Conservation (phyloP, 2,113 vertebrate species). For the Oophaga pumilio region DNA sequence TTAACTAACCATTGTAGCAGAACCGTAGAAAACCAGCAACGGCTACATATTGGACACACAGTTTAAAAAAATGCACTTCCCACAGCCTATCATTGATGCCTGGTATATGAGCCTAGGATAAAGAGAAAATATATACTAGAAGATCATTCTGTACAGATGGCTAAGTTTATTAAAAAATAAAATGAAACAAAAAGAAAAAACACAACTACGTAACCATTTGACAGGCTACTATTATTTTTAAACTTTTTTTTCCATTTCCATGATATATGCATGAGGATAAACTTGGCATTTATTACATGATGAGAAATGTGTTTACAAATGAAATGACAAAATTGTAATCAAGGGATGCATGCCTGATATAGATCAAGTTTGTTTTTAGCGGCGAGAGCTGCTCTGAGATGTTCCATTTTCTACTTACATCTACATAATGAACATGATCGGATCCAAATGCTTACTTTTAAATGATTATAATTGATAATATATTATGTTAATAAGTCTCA, state of each 20-base stretch:
- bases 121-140: neutral
- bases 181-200: neutral
- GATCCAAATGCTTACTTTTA: slow-evolving; percentile 34
- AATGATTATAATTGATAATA: slow-evolving; percentile 29
- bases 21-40: slow-evolving; percentile 33
- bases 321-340: slow-evolving; percentile 56
- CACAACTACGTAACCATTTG: slow-evolving; percentile 1
- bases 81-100: neutral
- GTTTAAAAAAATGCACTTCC: neutral
- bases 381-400: slow-evolving; percentile 8
- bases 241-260: slow-evolving; percentile 7
- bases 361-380: slow-evolving; percentile 50
- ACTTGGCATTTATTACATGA: slow-evolving; percentile 45
- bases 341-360: slow-evolving; percentile 37
- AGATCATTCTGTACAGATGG: slow-evolving; percentile 33
- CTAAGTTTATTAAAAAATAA: slow-evolving; percentile 18
- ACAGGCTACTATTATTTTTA: slow-evolving; percentile 23
- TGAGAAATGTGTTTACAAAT: slow-evolving; percentile 55
- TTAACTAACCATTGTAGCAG: slow-evolving; percentile 49
- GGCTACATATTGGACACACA: slow-evolving; percentile 30
- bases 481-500: slow-evolving; percentile 5
- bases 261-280: slow-evolving; percentile 23
- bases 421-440: slow-evolving; percentile 26
- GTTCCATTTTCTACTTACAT: slow-evolving; percentile 45
- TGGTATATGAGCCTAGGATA: slow-evolving; percentile 37